Evolutionary conservation across 2,113 vertebrate genomes (phyloP).

Genomic region (Gobio gobio): DNA sequence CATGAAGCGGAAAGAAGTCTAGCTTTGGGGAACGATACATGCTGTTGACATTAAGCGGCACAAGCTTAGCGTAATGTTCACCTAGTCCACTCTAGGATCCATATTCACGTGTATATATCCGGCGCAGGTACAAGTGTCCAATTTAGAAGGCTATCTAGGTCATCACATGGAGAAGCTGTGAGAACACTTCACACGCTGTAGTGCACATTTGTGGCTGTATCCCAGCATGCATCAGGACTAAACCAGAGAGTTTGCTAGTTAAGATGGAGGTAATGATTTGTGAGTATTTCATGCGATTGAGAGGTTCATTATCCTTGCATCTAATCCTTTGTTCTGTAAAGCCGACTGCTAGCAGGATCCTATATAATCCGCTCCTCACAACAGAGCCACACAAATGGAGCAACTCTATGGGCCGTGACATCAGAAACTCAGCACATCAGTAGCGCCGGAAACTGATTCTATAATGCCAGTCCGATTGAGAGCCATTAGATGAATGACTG

Average conservation of each 20-base stretch:
- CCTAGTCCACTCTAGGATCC: neutral
- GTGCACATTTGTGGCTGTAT: constrained; percentile 38
- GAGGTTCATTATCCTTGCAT: constrained; percentile 66
- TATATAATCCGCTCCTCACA: constrained; percentile 61
- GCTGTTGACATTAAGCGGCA: constrained; percentile 68
- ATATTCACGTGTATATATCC: neutral
- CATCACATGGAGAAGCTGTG: constrained; percentile 67
- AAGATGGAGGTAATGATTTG: constrained; percentile 26
- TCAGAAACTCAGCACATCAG: constrained; percentile 30
- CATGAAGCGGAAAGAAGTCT: constrained; percentile 55
- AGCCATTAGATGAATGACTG: constrained; percentile 35
- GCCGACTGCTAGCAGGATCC: constrained; percentile 64
- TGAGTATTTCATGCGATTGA: neutral
- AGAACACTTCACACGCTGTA: constrained; percentile 58
- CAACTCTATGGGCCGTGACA: neutral
- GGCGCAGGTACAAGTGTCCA: constrained; percentile 61
- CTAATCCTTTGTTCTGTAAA: constrained; percentile 68
- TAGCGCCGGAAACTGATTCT: neutral
- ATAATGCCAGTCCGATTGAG: neutral
- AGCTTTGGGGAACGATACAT: constrained; percentile 70
- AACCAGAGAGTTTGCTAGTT: neutral
- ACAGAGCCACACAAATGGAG: constrained; percentile 37
- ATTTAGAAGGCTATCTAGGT: constrained; percentile 73
- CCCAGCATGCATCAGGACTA: constrained; percentile 37
- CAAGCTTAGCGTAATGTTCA: constrained; percentile 65